A percentile compares a stretch with the other conserved stretches of the same genome.
These are phyloP conservation scores for Pseudochaenichthys georgianus DNA, from an alignment of 2,797 vertebrate species.

Conservation along the genomic window DNA sequence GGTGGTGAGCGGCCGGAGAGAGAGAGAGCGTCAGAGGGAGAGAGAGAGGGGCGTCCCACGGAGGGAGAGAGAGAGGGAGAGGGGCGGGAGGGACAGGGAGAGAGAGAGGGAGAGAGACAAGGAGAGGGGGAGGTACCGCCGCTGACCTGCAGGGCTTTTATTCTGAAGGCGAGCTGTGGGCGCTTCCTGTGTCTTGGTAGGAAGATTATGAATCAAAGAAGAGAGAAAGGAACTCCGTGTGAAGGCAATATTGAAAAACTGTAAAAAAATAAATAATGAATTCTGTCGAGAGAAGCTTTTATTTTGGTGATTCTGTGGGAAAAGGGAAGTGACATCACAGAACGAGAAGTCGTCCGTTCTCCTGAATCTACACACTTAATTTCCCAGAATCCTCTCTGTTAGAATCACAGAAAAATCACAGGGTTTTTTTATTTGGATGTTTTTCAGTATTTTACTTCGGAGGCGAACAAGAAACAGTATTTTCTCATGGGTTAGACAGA, in stretches of 20 bases:
- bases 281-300: constrained; percentile 14
- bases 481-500: neutral
- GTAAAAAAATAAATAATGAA: constrained; percentile 4
- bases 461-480: neutral
- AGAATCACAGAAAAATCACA: neutral
- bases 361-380: neutral
- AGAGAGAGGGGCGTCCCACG: constrained; percentile 79
- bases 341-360: neutral
- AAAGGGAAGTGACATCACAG: constrained; percentile 35
- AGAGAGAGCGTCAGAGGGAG: constrained; percentile 91
- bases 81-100: constrained; percentile 88
- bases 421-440: neutral
- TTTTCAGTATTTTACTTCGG: neutral
- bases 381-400: constrained; percentile 35
- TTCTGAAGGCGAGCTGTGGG: neutral
- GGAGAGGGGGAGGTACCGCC: constrained; percentile 94
- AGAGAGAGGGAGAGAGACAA: constrained; percentile 71
- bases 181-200: constrained; percentile 21
- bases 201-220: constrained; percentile 22
- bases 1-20: constrained; percentile 93
- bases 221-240: neutral
- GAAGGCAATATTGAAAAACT: constrained; percentile 26
- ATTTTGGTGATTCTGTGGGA: constrained; percentile 18
- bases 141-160: constrained; percentile 83
- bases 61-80: constrained; percentile 80